These are phyloP conservation scores for Etheostoma cragini DNA, from an alignment of 2,113 vertebrate genomes.

Conservation along the genomic window DNA sequence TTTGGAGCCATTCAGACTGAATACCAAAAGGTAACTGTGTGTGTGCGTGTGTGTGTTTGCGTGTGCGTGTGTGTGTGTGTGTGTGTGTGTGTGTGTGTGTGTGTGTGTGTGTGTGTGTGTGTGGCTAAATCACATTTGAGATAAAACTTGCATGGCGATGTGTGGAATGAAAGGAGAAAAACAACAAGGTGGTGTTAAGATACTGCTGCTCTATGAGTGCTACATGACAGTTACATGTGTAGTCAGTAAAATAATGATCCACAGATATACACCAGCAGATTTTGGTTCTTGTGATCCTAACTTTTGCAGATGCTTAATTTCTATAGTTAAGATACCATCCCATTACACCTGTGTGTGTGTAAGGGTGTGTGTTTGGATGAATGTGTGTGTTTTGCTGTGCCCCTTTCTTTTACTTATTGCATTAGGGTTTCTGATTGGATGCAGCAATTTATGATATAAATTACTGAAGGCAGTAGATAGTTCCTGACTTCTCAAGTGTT, in stretches of 20 bases:
- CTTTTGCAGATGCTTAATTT: neutral
- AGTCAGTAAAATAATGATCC: neutral
- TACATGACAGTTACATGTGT: constrained; percentile 10
- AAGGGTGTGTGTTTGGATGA: too few relatives aligned
- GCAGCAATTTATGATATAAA: neutral
- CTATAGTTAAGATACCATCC: neutral
- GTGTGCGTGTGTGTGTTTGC: neutral
- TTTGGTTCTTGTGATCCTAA: neutral
- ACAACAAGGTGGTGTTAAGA: neutral
- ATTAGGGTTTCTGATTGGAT: constrained; percentile 26
- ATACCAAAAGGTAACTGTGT: constrained; percentile 91
- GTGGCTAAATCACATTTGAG: neutral
- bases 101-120: neutral
- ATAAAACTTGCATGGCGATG: neutral
- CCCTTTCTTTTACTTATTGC: constrained; percentile 5
- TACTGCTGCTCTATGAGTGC: neutral
- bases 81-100: neutral
- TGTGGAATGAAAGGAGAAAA: neutral
- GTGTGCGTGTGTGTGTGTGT: constrained; percentile 6
- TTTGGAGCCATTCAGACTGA: constrained; percentile 85
- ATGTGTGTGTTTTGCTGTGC: constrained; percentile 7
- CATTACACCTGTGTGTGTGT: neutral
- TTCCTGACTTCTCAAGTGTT: constrained; percentile 21
- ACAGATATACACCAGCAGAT: constrained; percentile 1
- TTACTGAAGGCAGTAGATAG: neutral